Base-by-base conservation (phyloP, 2,113 vertebrate genomes). In the Leucopsar rothschildi region DNA sequence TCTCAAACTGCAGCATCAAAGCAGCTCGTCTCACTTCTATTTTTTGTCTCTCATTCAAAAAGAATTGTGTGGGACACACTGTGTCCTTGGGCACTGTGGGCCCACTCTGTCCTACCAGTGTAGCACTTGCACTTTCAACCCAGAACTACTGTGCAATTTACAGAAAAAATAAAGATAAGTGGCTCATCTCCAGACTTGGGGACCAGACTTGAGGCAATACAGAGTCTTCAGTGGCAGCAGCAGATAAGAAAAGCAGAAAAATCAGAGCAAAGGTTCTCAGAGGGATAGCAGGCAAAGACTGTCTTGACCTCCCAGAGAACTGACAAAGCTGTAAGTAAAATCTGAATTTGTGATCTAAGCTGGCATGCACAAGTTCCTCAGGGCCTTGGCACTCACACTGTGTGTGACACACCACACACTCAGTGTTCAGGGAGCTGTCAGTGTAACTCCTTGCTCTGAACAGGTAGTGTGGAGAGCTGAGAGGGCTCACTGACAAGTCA, bases 401-500 rank as follows among this genome's bases (percentile, higher is more conserved):
- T 12, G 18, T 44, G 45, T 22, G 52, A 7, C 57, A 44, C 20
- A 28, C 37, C 57, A 42, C 23, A 2, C 10, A 3, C 8, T 28
- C 1, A 28, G 37, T 2, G 40, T 1, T 33, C 40, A 35, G 50
- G 6, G 52, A 53, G 71, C 2, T 53, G n/a, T 3, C 28, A 17
- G 42, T 11, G 5, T 1, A 18, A 39, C 15, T 53, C 42, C 23
- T 6, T 52, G 18, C 52, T 27, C 47, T 20, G 12, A 33, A 25
- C 42, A 71, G 39, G 19, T 6, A 8, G 0, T 3, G 4, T 19
- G 1, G 35, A 10, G 18, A 60, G 44, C 23, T 5, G 47, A 45
- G 24, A 49, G 4, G 12, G 25, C 35, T 88, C 40, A 29, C 29
- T 25, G 39, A 11, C 13, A 6, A 35, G 25, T 27, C 52, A 31